Conservation (phyloP, 2,797 vertebrate species). For the Lindbergichthys nudifrons region DNA sequence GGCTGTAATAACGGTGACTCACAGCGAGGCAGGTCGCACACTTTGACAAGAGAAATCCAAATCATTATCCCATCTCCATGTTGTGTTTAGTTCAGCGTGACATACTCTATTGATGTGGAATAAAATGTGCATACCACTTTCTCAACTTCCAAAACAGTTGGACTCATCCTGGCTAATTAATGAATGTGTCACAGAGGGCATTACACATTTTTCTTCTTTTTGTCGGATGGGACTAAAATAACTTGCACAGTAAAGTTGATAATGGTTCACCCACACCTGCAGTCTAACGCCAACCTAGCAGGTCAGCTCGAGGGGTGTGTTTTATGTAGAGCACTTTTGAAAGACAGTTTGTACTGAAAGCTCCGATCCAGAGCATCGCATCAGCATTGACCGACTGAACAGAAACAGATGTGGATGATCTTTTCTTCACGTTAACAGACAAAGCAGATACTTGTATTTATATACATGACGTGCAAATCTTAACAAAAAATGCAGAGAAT, state of each 20-base stretch:
- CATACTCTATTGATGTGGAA: constrained; percentile 16
- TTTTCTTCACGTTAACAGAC: no score
- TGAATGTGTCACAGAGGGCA: constrained; percentile 42
- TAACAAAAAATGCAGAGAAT: background rate
- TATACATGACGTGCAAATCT: background rate
- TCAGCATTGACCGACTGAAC: no score
- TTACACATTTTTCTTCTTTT: constrained; percentile 45
- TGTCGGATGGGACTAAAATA: constrained; percentile 60
- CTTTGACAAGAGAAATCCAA: constrained; percentile 60
- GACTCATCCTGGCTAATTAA: constrained; percentile 48
- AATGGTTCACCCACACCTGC: constrained; percentile 67
- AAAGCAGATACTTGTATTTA: no score
- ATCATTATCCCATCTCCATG: constrained; percentile 49
- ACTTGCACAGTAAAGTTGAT: constrained; percentile 62
- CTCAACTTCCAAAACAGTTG: background rate
- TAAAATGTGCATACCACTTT: constrained; percentile 21
- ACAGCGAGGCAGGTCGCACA: constrained; percentile 57
- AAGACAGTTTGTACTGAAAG: constrained; percentile 5
- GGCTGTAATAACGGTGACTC: constrained; percentile 65
- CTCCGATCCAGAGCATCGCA: no score
- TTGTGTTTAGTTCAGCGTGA: constrained; percentile 25
- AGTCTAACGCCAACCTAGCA: constrained; percentile 44
- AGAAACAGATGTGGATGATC: no score
- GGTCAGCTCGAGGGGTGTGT: constrained; percentile 27
- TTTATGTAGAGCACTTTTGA: constrained; percentile 31